Evolutionary conservation across 2,113 vertebrate genomes (phyloP).

Genomic region (Halichoerus grypus): DNA sequence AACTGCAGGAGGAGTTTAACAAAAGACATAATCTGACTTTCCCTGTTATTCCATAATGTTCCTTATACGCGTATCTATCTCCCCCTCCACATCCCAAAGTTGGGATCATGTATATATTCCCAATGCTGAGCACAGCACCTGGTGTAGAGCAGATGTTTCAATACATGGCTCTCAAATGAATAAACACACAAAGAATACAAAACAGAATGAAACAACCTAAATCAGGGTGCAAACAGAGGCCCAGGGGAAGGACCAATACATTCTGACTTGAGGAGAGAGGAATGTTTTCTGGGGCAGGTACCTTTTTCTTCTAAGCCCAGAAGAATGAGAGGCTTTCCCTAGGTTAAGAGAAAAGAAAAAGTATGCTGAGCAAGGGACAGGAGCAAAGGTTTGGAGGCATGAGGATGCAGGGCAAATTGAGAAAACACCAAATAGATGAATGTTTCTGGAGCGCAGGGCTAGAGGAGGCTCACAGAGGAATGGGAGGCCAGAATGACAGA

Average conservation of each 20-base stretch:
- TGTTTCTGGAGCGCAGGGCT: rapidly evolving
- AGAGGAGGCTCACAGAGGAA: neutral
- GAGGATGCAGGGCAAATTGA: neutral
- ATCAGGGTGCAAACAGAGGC: neutral
- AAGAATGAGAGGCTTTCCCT: neutral
- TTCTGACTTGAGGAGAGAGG: neutral
- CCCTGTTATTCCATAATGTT: rapidly evolving
- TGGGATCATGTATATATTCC: neutral
- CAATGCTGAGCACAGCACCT: neutral
- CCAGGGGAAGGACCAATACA: neutral
- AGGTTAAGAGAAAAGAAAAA: neutral
- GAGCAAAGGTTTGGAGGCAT: neutral
- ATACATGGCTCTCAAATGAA: neutral
- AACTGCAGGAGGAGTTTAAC: neutral
- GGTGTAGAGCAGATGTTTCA: neutral
- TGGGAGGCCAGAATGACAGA: neutral
- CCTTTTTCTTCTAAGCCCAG: neutral
- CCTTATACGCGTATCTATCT: neutral
- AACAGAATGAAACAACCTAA: neutral
- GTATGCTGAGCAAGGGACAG: neutral
- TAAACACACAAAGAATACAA: neutral
- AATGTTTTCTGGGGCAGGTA: neutral
- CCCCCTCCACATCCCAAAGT: neutral
- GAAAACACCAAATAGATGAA: neutral
- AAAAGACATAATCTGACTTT: neutral